Percentiles rank a stretch among this genome's conserved stretches.
phyloP scores from a whole-genome alignment of 2,797 vertebrate species.

The Thunnus albacares region DNA sequence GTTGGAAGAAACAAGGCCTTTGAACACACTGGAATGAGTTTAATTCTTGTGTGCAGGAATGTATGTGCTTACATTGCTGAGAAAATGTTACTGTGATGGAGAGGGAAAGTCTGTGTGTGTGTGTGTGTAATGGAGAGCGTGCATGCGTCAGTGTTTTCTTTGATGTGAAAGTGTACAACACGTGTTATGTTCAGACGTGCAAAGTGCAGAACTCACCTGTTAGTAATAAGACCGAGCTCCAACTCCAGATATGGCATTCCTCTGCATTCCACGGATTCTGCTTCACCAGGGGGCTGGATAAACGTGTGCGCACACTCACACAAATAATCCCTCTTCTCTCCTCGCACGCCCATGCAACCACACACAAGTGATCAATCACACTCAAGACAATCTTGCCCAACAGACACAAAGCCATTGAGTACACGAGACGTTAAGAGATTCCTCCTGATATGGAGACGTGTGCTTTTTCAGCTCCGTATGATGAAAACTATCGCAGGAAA shows the following conservation, averaged over 20 bases:
- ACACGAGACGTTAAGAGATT: slow-evolving; percentile 54
- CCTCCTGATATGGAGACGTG: slow-evolving; percentile 41
- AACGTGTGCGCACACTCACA: slow-evolving; percentile 63
- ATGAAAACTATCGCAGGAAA: slow-evolving; percentile 42
- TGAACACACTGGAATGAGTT: slow-evolving; percentile 41
- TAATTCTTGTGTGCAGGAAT: slow-evolving; percentile 65
- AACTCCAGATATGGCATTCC: slow-evolving; percentile 83
- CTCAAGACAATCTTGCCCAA: slow-evolving; percentile 52
- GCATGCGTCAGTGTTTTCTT: slow-evolving; percentile 53
- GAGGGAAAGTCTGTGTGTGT: slow-evolving; percentile 48
- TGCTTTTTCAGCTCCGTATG: slow-evolving; percentile 41
- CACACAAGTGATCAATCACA: slow-evolving; percentile 73
- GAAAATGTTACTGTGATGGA: slow-evolving; percentile 57
- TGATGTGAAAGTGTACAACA: slow-evolving; percentile 73
- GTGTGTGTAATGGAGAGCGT: slow-evolving; percentile 21
- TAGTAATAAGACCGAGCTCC: slow-evolving; percentile 85
- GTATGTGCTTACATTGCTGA: slow-evolving; percentile 62
- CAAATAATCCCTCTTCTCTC: slow-evolving; percentile 54
- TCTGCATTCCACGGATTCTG: slow-evolving; percentile 88
- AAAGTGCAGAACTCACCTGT: slow-evolving; percentile 87
- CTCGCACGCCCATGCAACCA: slow-evolving; percentile 51
- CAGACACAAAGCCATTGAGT: slow-evolving; percentile 53
- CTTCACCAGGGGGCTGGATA: slow-evolving; percentile 82
- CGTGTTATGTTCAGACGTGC: slow-evolving; percentile 73
- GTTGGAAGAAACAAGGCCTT: slow-evolving; percentile 44